Base-by-base conservation (phyloP, 2,888 invertebrate genomes). In the Calameuta filiformis region DNA sequence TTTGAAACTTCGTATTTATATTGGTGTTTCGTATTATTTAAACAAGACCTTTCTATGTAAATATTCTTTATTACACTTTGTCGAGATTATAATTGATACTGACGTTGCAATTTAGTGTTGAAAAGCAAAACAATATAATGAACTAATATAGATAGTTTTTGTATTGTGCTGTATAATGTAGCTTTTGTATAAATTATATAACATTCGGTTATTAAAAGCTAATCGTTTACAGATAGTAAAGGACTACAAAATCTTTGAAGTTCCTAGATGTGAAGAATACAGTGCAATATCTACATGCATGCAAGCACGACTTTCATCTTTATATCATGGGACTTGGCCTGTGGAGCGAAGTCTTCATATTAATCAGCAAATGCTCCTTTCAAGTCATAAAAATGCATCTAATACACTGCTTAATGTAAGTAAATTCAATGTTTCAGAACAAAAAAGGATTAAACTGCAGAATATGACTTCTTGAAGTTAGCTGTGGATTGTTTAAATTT, bases 271-370 rank as follows among this genome's bases (percentile, higher is more conserved):
- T 56, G 91, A 91, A 73, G 90, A 90, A 12, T 83, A 81, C 81
- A 88, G 86, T 15, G 31, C 30, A 15, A 33, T 31, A 71, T 6
- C 33, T 23, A 4, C 40, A 31, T 71, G 31, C 15, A 6, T 15
- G 15, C 87, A 86, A 75, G 82, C 83, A 68, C 90, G 88, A 82
- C 82, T 93, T 79, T 90, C 92, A 15, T 91, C 92, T 71, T 91
- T 93, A 78, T 94, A 93, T 86, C 94, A 94, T 85, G 94, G 94
- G n/a, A 93, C 94, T 23, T 94, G 94, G 94, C 94, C 94, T 11
- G 93, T 94, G 71, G 94, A 93, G 86, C 92, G 91, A 85, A 91
- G 90, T 79, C 84, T 86, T 81, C 92, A 88, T 92, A 89, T 89
- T 80, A 90, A 80, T 83, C 90, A 89, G 81, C 87, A 86, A 82